These are phyloP conservation scores for Equus quagga DNA, from an alignment of 2,113 vertebrate species.

Conservation along the genomic window DNA sequence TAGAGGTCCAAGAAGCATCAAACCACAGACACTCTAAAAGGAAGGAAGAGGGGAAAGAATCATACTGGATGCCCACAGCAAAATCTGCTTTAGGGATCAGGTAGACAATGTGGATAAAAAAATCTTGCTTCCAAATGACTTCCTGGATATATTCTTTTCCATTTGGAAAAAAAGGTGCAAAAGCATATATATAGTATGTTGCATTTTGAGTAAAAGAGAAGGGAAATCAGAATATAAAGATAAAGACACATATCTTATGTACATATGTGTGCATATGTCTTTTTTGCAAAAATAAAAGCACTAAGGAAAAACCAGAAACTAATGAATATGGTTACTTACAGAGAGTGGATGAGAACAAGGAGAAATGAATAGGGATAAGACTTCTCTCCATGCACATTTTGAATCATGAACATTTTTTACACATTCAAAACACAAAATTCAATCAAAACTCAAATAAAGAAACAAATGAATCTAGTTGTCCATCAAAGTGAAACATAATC, in stretches of 20 bases:
- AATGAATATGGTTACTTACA: not conserved
- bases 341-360: not conserved
- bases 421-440: slow-evolving; percentile 11
- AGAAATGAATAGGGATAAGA: not conserved
- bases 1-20: not conserved
- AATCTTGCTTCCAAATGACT: slow-evolving; percentile 3
- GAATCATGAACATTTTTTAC: not conserved
- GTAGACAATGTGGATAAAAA: not conserved
- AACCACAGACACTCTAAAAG: not conserved
- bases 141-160: not conserved
- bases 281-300: slow-evolving; percentile 11
- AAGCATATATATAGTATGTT: not conserved
- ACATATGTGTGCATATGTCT: not conserved
- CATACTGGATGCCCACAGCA: not conserved
- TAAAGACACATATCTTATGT: not conserved
- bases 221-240: not conserved
- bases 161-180: not conserved
- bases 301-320: not conserved
- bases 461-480: slow-evolving; percentile 9
- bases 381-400: not conserved
- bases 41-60: not conserved
- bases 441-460: slow-evolving; percentile 20
- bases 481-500: slow-evolving; percentile 27
- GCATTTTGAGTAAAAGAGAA: not conserved
- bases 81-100: not conserved